phyloP scores from a whole-genome alignment of 2,113 vertebrate species.

The Bubo blakistoni region DNA sequence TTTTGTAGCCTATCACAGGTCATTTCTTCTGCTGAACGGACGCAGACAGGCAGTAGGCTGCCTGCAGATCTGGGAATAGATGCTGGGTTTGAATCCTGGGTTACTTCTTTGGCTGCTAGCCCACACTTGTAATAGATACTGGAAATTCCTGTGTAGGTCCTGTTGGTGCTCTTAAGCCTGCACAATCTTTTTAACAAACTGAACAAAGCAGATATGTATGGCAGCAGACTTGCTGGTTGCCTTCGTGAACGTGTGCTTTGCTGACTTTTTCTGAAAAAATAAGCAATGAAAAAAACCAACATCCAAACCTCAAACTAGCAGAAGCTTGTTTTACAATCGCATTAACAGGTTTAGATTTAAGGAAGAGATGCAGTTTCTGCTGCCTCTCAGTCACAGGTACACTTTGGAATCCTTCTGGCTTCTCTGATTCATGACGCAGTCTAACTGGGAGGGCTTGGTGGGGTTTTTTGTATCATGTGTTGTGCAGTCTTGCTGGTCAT shows the following conservation, averaged over 20 bases:
- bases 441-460: background rate
- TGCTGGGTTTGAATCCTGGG: background rate
- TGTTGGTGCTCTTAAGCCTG: background rate
- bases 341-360: background rate
- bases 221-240: background rate
- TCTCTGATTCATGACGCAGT: no score
- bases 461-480: background rate
- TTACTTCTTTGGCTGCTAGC: background rate
- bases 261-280: background rate
- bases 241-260: background rate
- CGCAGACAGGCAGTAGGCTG: background rate
- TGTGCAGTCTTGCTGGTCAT: background rate
- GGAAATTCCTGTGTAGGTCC: background rate
- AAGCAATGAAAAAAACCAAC: background rate
- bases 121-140: background rate
- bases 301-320: background rate
- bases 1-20: accelerated
- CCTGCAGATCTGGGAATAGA: background rate
- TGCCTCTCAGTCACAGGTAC: no score
- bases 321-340: background rate
- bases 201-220: background rate
- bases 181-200: background rate
- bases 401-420: background rate
- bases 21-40: background rate
- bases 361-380: background rate